phyloP scores from a whole-genome alignment of 2,888 invertebrate genomes.

The Nowickia ferox region DNA sequence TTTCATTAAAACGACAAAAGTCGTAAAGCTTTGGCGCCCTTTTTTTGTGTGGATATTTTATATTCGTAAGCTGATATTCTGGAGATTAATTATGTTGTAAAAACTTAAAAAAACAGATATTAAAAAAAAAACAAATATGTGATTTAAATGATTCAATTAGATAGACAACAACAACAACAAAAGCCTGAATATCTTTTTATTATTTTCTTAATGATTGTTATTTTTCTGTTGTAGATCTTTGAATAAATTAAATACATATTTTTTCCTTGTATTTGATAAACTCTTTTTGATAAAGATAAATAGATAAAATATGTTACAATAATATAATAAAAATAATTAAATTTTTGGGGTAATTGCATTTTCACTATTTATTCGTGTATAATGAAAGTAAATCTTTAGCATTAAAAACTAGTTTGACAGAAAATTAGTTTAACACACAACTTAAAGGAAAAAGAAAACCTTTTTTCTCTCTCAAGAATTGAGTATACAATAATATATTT shows the following conservation, averaged over 20 bases:
- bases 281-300: too few relatives aligned
- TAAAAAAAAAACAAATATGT: neutral
- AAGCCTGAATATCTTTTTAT: neutral
- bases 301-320: too few relatives aligned
- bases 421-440: too few relatives aligned
- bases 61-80: slow-evolving; percentile 48
- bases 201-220: neutral
- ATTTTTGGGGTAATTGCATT: too few relatives aligned
- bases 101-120: slow-evolving; percentile 9
- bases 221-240: neutral
- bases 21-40: neutral
- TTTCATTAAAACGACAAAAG: neutral
- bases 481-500: too few relatives aligned
- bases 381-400: too few relatives aligned
- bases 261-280: neutral
- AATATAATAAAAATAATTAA: too few relatives aligned
- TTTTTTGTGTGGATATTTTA: neutral
- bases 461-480: too few relatives aligned
- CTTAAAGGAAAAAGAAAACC: too few relatives aligned
- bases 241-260: neutral
- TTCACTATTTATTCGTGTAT: too few relatives aligned
- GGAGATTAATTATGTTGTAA: slow-evolving; percentile 71
- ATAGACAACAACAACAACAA: neutral
- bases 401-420: too few relatives aligned
- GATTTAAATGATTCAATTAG: neutral